Evolutionary conservation across 2,113 vertebrate genomes (phyloP).

Genomic region (Tachysurus vachellii): DNA sequence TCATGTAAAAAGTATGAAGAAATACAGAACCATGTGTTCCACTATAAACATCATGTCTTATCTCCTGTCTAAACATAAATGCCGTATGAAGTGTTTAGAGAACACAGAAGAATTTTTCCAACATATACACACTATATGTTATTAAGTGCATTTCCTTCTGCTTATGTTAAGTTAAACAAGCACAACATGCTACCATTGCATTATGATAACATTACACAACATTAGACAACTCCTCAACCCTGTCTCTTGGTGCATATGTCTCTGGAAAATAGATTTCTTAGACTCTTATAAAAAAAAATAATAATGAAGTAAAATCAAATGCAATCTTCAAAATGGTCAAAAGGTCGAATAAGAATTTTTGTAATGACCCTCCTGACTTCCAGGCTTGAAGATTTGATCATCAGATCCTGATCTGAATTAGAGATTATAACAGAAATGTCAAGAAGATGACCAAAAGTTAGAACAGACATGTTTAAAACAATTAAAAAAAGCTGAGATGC

Average conservation of each 20-base stretch:
- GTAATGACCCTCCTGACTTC: neutral
- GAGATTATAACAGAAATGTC: neutral
- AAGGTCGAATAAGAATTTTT: neutral
- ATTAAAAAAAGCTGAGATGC: neutral
- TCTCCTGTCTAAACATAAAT: neutral
- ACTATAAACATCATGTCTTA: constrained; percentile 1
- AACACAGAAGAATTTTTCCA: neutral
- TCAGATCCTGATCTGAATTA: neutral
- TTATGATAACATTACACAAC: neutral
- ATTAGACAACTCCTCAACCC: neutral
- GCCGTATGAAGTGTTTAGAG: constrained; percentile 14
- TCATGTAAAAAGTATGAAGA: constrained; percentile 27
- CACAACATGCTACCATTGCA: neutral
- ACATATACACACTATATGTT: constrained; percentile 6
- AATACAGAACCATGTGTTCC: constrained; percentile 20
- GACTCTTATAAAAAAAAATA: neutral
- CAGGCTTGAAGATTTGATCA: neutral
- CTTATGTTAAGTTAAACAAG: neutral
- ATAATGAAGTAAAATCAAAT: neutral
- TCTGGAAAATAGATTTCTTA: neutral
- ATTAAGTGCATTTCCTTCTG: neutral
- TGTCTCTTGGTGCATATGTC: neutral
- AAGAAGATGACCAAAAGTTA: neutral
- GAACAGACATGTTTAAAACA: neutral
- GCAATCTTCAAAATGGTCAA: neutral